These are phyloP conservation scores for Synanthedon myopaeformis DNA, from an alignment of 2,888 invertebrate genomes.

Conservation along the genomic window DNA sequence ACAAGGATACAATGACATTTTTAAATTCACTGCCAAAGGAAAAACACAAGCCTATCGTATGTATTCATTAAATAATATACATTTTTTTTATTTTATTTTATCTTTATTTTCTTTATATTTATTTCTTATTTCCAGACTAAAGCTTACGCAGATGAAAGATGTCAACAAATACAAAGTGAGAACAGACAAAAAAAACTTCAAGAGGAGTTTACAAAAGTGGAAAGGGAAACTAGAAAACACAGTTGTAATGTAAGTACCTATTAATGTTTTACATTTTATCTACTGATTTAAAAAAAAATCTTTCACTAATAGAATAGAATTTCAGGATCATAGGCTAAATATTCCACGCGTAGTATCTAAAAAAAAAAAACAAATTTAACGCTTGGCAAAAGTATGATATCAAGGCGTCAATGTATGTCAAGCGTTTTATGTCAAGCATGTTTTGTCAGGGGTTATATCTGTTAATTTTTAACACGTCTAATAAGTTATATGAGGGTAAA, in stretches of 20 bases:
- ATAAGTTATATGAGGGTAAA: not conserved
- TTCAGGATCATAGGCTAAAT: too few relatives aligned
- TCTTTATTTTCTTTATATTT: not conserved
- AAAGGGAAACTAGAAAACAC: conserved; percentile 38
- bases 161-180: conserved; percentile 35
- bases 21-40: conserved; percentile 47
- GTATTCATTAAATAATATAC: conserved; percentile 9
- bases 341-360: too few relatives aligned
- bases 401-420: too few relatives aligned
- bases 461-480: too few relatives aligned
- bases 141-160: conserved; percentile 42
- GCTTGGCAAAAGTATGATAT: too few relatives aligned
- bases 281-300: too few relatives aligned
- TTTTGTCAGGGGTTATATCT: too few relatives aligned
- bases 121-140: conserved; percentile 28
- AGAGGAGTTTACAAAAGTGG: conserved; percentile 45
- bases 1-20: conserved; percentile 52
- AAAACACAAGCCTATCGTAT: conserved; percentile 34
- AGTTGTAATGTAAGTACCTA: conserved; percentile 22
- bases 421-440: too few relatives aligned
- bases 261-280: not conserved
- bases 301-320: too few relatives aligned
- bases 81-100: too few relatives aligned
- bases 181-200: conserved; percentile 44
- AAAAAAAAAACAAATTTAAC: too few relatives aligned